Conservation (phyloP, 1,140 invertebrate species). For the Cylas formicarius region DNA sequence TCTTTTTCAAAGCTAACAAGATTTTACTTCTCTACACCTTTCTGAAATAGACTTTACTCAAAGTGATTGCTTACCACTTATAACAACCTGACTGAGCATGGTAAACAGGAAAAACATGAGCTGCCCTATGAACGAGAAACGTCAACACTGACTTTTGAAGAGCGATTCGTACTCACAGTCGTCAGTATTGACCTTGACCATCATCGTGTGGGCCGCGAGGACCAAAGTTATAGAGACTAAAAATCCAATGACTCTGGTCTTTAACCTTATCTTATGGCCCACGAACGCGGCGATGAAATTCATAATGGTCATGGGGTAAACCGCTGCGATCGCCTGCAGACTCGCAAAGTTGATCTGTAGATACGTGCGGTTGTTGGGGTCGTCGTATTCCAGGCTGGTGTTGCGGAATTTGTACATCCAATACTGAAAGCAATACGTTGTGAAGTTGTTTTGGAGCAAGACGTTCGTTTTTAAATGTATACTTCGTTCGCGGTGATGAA, state of each 20-base stretch:
- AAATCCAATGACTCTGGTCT: conserved; percentile 10
- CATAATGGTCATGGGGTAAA: conserved; percentile 6
- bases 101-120: conserved; percentile 13
- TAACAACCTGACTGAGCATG: conserved; percentile 2
- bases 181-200: conserved; percentile 21
- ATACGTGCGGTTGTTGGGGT: conserved; percentile 15
- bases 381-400: conserved; percentile 2
- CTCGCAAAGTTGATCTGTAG: conserved; percentile 15
- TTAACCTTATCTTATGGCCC: conserved; percentile 12
- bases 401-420: conserved; percentile 26
- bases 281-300: conserved; percentile 8
- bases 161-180: conserved; percentile 12
- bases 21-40: too few relatives aligned
- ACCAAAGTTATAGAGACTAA: conserved; percentile 2
- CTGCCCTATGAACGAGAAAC: conserved; percentile 18
- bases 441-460: background rate
- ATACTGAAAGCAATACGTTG: conserved; percentile 19
- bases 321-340: conserved; percentile 1
- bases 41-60: too few relatives aligned
- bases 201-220: conserved; percentile 5
- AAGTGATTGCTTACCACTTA: conserved; percentile 6
- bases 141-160: background rate
- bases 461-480: background rate
- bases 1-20: too few relatives aligned
- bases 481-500: conserved; percentile 13